Evolutionary conservation across 1,140 invertebrate species (phyloP).

Genomic region (Lordiphosa clarofinis): DNA sequence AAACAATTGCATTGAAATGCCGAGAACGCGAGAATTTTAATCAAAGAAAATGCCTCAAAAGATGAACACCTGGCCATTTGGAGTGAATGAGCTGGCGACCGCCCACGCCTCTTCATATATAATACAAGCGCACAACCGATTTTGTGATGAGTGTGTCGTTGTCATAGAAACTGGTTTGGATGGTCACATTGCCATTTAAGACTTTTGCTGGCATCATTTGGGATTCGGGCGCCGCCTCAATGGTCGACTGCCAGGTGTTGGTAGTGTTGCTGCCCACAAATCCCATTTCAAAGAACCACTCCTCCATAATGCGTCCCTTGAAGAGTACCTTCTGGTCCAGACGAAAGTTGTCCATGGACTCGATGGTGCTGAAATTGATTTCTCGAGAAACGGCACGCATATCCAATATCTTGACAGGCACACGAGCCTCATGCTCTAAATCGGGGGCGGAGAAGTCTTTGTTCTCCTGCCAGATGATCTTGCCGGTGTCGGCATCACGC

Average conservation of each 20-base stretch:
- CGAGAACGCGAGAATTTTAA: constrained; percentile 14
- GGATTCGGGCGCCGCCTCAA: constrained; percentile 98
- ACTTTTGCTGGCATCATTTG: constrained; percentile 99
- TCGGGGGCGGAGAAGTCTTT: constrained; percentile 96
- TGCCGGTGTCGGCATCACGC: constrained; percentile 96
- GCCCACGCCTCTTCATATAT: constrained; percentile 85
- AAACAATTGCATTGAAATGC: constrained; percentile 71
- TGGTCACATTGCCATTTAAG: constrained; percentile 98
- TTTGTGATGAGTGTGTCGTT: constrained; percentile 96
- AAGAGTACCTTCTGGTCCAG: constrained; percentile 95
- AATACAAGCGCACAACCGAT: constrained; percentile 96
- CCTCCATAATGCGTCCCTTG: constrained; percentile 92
- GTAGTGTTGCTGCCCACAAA: constrained; percentile 99
- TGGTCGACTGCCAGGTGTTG: constrained; percentile 99
- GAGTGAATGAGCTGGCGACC: not conserved
- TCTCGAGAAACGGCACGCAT: constrained; percentile 97
- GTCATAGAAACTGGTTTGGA: constrained; percentile 99
- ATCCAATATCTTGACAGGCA: constrained; percentile 97
- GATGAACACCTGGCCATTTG: constrained; percentile 22
- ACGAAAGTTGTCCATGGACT: constrained; percentile 97
- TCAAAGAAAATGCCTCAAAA: constrained; percentile 17
- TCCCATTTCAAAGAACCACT: constrained; percentile 99
- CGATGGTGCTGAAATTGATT: constrained; percentile 98
- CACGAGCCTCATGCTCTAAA: constrained; percentile 96
- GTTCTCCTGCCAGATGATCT: constrained; percentile 98